These are phyloP conservation scores for Triplophysa yarkandensis DNA, from an alignment of 2,797 vertebrate genomes.

Conservation along the genomic window DNA sequence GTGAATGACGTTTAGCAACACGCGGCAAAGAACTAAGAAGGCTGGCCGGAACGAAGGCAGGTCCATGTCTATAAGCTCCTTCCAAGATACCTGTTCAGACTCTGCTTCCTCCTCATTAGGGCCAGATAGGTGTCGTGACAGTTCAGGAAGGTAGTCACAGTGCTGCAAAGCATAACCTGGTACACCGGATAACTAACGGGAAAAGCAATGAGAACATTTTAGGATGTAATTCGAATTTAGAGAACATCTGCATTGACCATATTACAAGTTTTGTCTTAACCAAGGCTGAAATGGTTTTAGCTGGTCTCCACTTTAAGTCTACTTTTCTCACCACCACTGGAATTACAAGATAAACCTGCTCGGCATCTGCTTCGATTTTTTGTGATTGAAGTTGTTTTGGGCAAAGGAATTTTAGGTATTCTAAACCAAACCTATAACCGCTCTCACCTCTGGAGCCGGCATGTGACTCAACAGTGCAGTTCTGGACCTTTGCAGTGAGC, in stretches of 20 bases:
- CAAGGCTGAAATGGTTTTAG: background rate
- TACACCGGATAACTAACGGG: conserved; percentile 85
- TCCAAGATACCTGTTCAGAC: conserved; percentile 86
- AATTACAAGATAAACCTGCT: too few species aligned
- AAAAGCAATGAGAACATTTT: conserved; percentile 4
- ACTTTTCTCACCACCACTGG: too few species aligned
- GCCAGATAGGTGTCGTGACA: conserved; percentile 78
- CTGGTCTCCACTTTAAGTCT: too few species aligned
- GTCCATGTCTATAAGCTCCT: conserved; percentile 92
- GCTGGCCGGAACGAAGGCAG: conserved; percentile 95
- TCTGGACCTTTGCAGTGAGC: conserved; percentile 92
- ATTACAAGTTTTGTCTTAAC: background rate
- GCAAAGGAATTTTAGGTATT: too few species aligned
- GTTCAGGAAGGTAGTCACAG: conserved; percentile 91
- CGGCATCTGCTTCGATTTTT: too few species aligned
- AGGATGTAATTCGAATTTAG: background rate
- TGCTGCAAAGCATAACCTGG: conserved; percentile 89
- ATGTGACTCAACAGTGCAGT: conserved; percentile 85
- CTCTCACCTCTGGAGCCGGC: conserved; percentile 85
- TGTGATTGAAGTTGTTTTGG: too few species aligned
- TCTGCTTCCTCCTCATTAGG: conserved; percentile 75
- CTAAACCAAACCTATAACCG: background rate
- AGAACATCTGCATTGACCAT: background rate
- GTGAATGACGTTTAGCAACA: conserved; percentile 96
- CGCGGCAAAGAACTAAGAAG: conserved; percentile 94